Conservation (phyloP, 2,113 vertebrate genomes). For the Lepus timidus region DNA sequence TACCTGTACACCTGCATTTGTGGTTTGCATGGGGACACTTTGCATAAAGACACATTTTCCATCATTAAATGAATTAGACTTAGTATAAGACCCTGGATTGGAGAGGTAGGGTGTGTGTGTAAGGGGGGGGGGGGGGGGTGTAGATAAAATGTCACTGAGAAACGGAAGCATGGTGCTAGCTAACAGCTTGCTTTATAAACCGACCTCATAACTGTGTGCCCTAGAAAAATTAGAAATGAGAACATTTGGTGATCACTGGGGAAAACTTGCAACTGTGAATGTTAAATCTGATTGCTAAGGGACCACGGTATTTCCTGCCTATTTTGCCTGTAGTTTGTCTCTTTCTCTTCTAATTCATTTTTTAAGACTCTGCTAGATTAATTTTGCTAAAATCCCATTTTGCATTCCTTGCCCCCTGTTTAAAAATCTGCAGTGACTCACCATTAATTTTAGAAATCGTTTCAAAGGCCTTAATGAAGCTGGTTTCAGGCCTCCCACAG, state of each 20-base stretch:
- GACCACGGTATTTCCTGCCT: slow-evolving; percentile 56
- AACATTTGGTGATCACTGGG: slow-evolving; percentile 63
- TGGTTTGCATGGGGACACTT: neutral
- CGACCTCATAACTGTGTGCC: slow-evolving; percentile 66
- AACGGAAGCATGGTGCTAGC: neutral
- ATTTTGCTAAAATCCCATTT: slow-evolving; percentile 67
- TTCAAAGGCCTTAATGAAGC: slow-evolving; percentile 35
- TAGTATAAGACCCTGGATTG: neutral
- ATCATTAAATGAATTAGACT: neutral
- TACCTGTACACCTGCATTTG: neutral
- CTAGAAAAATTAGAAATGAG: slow-evolving; percentile 78
- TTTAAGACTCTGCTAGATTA: slow-evolving; percentile 49
- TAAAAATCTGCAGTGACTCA: slow-evolving; percentile 47
- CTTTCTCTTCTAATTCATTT: slow-evolving; percentile 55
- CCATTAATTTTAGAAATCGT: slow-evolving; percentile 39
- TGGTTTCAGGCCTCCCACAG: neutral
- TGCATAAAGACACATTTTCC: neutral
- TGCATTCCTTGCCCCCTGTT: slow-evolving; percentile 27
- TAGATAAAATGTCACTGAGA: neutral
- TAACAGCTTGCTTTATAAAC: slow-evolving; percentile 11
- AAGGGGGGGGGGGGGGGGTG: neutral
- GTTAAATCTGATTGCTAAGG: slow-evolving; percentile 64
- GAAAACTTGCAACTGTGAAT: slow-evolving; percentile 39
- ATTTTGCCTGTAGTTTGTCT: slow-evolving; percentile 26
- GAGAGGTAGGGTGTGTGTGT: too few relatives aligned